Base-by-base conservation (phyloP, 2,113 vertebrate species). In the Rhinolophus ferrumequinum region DNA sequence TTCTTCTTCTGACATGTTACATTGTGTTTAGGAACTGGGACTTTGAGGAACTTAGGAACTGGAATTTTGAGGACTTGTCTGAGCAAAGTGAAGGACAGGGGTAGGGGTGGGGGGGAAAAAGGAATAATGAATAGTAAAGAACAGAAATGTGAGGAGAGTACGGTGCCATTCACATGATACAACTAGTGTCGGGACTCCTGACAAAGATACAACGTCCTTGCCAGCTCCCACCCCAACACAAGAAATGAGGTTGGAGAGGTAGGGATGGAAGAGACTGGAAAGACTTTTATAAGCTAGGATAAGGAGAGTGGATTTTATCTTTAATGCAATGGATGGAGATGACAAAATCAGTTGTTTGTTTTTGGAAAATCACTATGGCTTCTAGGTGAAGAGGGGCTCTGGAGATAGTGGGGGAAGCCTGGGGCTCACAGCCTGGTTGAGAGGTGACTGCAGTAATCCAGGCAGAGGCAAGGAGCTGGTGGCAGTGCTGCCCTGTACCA, bases 331-430 rank as follows among this genome's bases (percentile, higher is more conserved):
- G 14, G 47, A 76, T 66, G 24, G 67, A 41, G 54, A 70, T 16
- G 22, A n/a, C 2, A 19, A 38, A 58, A 72, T 16, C 4, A 9
- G 5, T 58, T 38, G 19, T n/a, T 72, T n/a, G n/a, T 10, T 41
- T 94, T 76, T 84, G 66, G 52, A 66, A 94, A 87, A 38, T 50
- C 30, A 44, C 19, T 47, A 1, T 54, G 50, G n/a, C 22, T 85
- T 60, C 30, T 30, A 41, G 66, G 38, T n/a, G 64, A 81, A 21
- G 54, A 76, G 84, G 16, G 76, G 22, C 33, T n/a, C 80, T 2
- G 2, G 18, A 38, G 26, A 5, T 5, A 14, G 75, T 14, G 83
- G n/a, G 12, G 62, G 8, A 19, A 33, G 22, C 13, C 47, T 80
- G 66, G 52, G 21, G 50, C 35, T 26, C 9, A 24, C n/a, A 72